Evolutionary conservation across 2,888 invertebrate genomes (phyloP).

Genomic region (Pristionchus japonicus): DNA sequence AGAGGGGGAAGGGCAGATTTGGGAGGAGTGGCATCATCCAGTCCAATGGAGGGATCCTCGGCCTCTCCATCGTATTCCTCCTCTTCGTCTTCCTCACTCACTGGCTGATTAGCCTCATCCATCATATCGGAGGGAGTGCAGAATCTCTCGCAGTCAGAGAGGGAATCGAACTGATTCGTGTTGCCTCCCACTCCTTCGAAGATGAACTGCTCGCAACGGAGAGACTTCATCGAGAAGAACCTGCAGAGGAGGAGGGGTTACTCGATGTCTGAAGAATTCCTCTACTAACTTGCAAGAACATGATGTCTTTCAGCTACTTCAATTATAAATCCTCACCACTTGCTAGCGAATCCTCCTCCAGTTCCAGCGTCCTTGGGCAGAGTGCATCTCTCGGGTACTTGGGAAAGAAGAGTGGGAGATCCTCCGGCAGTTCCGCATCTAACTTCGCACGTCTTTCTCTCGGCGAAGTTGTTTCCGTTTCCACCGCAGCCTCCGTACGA

Average conservation of each 20-base stretch:
- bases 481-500: conserved; percentile 73
- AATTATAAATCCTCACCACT: conserved; percentile 55
- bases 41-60: conserved; percentile 25
- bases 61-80: neutral
- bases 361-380: conserved; percentile 66
- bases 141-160: conserved; percentile 66
- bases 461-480: conserved; percentile 72
- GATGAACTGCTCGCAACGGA: conserved; percentile 74
- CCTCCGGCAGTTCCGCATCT: conserved; percentile 56
- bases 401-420: conserved; percentile 53
- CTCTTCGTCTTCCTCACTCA: neutral
- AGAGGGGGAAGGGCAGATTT: neutral
- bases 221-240: conserved; percentile 72
- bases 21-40: conserved; percentile 15
- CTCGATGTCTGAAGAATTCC: conserved; percentile 21
- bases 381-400: conserved; percentile 69
- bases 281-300: no score
- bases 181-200: conserved; percentile 73
- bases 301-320: no score
- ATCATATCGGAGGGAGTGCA: conserved; percentile 56
- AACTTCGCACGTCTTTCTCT: conserved; percentile 57
- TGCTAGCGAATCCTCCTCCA: conserved; percentile 71
- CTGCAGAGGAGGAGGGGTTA: neutral
- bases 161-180: conserved; percentile 69
- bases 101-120: neutral